Base-by-base conservation (phyloP, 1,140 invertebrate species). In the Trichonephila inaurata region DNA sequence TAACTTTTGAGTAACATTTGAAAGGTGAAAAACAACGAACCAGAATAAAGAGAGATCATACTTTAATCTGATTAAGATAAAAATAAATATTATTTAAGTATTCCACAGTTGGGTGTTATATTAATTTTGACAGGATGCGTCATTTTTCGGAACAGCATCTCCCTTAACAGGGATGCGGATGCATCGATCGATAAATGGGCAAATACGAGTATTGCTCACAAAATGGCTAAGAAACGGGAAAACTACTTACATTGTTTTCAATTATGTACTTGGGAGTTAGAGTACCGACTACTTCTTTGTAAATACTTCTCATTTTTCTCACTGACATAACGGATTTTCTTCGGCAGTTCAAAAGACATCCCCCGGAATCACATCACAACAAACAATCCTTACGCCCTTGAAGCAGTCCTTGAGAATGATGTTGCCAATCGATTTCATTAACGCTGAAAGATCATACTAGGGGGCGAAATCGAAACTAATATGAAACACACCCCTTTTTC, bases 281-380 rank as follows among this genome's bases (percentile, higher is more conserved):
- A 18, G 93, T 94, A 8, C 89, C 93, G 1, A 90, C 81, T 28
- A 94, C 93, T 21, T 94, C 93, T 44, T 94, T 94, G 33, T 90
- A 94, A 21, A 94, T 24, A 61, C 88, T 85, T 62, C 77, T 89
- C 93, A 94, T 94, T 58, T 94, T 94, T 94, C 69, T 94, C 4
- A 86, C 81, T 16, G 93, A 93, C 92, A 93, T 93, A 16, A 60
- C 51, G 24, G 51, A n/a, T 69, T 33, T 60, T 87, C 16, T 2
- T 21, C 5, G 28, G 3, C 24, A n/a, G n/a, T 72, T 51, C 40
- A 33, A 77, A 18, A 77, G 58, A 24, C 61, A 40, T 64, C 28
- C 19, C 89, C 51, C 28, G n/a, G 10, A 60, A 58, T 40, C 66
- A 19, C 44, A 44, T 60, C 69, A 91, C 60, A 51, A 91, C 81